phyloP scores from a whole-genome alignment of 2,113 vertebrate genomes.

The Chaenocephalus aceratus region DNA sequence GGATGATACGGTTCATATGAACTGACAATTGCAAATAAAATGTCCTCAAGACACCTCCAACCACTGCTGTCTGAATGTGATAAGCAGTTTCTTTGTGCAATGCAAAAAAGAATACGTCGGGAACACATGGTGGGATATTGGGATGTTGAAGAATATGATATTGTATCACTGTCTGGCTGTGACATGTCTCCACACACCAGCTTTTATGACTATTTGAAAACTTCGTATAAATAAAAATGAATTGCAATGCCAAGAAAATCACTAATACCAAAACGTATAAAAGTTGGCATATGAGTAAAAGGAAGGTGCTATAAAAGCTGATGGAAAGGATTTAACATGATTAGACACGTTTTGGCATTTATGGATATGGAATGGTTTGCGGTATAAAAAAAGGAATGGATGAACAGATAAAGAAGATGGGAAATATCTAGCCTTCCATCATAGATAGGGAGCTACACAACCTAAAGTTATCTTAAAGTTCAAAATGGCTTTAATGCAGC shows the following conservation, averaged over 20 bases:
- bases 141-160: neutral
- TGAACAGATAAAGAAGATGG: constrained; percentile 44
- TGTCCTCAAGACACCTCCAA: neutral
- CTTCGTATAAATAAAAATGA: neutral
- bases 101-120: neutral
- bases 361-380: neutral
- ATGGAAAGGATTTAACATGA: constrained; percentile 20
- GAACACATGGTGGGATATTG: too few species aligned
- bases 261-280: neutral
- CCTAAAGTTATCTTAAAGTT: constrained; percentile 47
- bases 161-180: neutral
- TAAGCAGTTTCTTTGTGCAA: neutral
- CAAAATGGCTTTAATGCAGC: constrained; percentile 36
- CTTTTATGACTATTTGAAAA: neutral
- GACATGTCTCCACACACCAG: neutral
- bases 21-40: neutral
- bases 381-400: constrained; percentile 24
- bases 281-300: constrained; percentile 4
- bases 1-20: neutral
- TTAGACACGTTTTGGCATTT: constrained; percentile 24
- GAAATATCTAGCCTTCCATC: constrained; percentile 48
- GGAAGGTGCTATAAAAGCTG: neutral
- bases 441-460: constrained; percentile 37
- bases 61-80: neutral
- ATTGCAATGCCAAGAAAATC: neutral